Conservation (phyloP, 2,113 vertebrate species). For the Otocyon megalotis region DNA sequence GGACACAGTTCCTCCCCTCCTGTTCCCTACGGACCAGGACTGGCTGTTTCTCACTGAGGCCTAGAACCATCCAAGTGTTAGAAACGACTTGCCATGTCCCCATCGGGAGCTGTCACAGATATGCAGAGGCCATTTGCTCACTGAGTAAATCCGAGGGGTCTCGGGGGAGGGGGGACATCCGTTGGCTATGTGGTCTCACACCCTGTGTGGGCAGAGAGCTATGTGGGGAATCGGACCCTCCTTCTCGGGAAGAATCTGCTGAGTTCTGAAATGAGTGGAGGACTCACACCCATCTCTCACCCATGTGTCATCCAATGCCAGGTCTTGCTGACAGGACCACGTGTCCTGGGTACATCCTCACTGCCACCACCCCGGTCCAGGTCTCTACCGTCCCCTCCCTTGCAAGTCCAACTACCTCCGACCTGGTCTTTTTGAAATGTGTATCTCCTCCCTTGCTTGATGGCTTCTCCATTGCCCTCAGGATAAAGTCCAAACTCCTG, state of each 20-base stretch:
- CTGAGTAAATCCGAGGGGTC: neutral
- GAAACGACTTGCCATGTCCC: neutral
- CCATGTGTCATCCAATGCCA: fast-evolving
- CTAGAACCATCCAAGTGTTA: neutral
- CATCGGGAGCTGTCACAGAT: neutral
- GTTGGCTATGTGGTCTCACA: fast-evolving
- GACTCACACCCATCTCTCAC: neutral
- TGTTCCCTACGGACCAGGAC: fast-evolving
- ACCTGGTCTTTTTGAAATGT: neutral
- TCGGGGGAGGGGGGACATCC: neutral
- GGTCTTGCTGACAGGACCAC: neutral
- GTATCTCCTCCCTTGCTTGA: neutral
- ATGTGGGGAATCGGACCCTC: neutral
- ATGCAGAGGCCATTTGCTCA: fast-evolving
- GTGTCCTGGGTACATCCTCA: fast-evolving
- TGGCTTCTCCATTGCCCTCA: neutral
- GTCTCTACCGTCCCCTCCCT: neutral
- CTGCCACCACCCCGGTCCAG: neutral
- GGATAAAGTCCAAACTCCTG: neutral
- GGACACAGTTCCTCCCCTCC: neutral
- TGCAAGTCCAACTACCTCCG: neutral
- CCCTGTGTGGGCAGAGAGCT: neutral
- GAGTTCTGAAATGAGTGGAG: neutral
- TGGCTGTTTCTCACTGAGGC: neutral
- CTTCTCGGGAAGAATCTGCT: neutral